Evolutionary conservation across 2,888 invertebrate genomes (phyloP).

Genomic region (Auanema sp.): DNA sequence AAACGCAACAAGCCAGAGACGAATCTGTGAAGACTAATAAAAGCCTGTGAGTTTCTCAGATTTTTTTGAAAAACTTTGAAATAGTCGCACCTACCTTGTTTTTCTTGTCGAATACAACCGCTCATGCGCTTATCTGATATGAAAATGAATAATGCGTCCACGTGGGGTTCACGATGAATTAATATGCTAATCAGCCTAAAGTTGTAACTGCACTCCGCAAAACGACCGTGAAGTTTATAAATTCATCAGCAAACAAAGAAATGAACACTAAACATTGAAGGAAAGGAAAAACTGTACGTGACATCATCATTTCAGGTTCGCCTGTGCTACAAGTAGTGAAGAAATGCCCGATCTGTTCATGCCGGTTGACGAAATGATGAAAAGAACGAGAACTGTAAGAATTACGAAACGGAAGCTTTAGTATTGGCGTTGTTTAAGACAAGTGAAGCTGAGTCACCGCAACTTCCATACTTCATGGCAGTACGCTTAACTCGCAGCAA

Average conservation of each 20-base stretch:
- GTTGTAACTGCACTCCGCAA: not conserved
- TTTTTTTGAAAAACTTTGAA: slow-evolving; percentile 9
- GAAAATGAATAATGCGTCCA: no score
- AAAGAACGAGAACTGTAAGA: slow-evolving; percentile 8
- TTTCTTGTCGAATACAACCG: not conserved
- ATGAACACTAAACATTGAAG: no score
- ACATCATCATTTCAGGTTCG: slow-evolving; percentile 32
- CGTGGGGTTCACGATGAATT: not conserved
- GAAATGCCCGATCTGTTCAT: slow-evolving; percentile 93
- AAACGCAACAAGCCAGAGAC: slow-evolving; percentile 56
- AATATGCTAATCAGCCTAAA: not conserved
- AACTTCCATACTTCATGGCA: slow-evolving; percentile 60
- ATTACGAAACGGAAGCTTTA: not conserved
- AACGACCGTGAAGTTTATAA: not conserved
- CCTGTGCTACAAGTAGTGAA: slow-evolving; percentile 57
- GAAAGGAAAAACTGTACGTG: no score
- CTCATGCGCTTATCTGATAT: not conserved
- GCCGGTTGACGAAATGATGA: slow-evolving; percentile 74
- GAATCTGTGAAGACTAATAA: slow-evolving; percentile 39
- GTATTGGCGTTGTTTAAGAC: not conserved
- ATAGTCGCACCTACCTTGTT: slow-evolving; percentile 8
- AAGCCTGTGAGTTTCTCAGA: slow-evolving; percentile 28
- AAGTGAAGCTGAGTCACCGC: slow-evolving; percentile 12
- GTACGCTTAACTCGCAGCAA: slow-evolving; percentile 55
- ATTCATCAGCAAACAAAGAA: no score